Evolutionary conservation across 1,140 invertebrate species (phyloP), one percentile per base, ranked within the genome.

Genomic region (Meloidogyne hapla): DNA sequence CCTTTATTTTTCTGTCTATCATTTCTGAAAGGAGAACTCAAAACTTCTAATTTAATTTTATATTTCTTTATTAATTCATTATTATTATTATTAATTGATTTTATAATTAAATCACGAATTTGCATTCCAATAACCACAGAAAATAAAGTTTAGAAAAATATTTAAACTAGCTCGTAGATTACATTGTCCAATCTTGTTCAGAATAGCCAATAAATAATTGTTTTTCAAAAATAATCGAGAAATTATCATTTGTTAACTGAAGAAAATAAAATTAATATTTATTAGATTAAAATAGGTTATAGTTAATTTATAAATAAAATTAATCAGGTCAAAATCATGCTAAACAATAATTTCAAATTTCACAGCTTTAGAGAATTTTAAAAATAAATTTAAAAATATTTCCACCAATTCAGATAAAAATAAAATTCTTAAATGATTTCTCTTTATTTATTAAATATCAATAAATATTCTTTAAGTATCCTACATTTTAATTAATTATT

Each of bases 211-310:
- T 73, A 38, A 73, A 73, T 26, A 40, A 73, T 38, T 73, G 9
- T 12, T 61, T 64, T 40, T 73, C 71, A n/a, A 73, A 38, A 13
- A 73, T 42, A 63, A 73, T 63, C 5, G 71, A 64, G 28, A 63
- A 12, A 25, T 73, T 56, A 63, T 56, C 42, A 33, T 33, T 33
- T 0, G 33, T 33, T 6, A 33, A 33, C 69, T 71, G 38, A 21
- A 62, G 12, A 18, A 68, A 1, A 71, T 40, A 62, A 6, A 13
- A 71, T 8, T 9, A 28, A 26, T 38, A 1, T 68, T 28, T 26
- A 23, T 28, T 12, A 28, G n/a, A n/a, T n/a, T n/a, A n/a, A n/a
- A n/a, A n/a, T n/a, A n/a, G n/a, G n/a, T n/a, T n/a, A n/a, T n/a
- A n/a, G n/a, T n/a, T n/a, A n/a, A n/a, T n/a, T n/a, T n/a, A n/a